Conservation (phyloP, 2,888 invertebrate species). For the Lypha dubia region DNA sequence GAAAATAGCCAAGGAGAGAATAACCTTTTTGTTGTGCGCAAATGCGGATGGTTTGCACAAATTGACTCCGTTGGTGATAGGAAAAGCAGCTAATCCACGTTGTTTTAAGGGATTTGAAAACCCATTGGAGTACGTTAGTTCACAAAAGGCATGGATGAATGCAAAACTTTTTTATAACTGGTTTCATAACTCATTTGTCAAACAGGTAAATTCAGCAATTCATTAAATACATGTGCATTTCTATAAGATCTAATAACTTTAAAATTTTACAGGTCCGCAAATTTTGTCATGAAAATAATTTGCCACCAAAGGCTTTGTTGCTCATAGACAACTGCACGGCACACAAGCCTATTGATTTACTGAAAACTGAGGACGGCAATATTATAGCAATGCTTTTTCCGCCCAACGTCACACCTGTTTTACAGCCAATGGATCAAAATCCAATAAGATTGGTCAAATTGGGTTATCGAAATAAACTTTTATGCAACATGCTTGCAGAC, state of each 20-base stretch:
- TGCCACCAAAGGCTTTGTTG: background rate
- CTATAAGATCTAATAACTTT: conserved; percentile 1
- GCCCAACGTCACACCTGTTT: conserved; percentile 33
- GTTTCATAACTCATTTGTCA: conserved; percentile 10
- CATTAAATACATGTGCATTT: background rate
- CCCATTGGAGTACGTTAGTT: conserved; percentile 15
- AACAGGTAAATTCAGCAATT: conserved; percentile 16
- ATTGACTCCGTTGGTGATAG: conserved; percentile 50
- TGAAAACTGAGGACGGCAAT: conserved; percentile 15
- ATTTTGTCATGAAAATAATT: conserved; percentile 10
- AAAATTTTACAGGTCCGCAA: conserved; percentile 5
- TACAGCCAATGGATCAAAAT: background rate
- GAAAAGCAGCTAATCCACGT: conserved; percentile 48
- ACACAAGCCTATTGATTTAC: conserved; percentile 6
- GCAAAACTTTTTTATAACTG: conserved; percentile 18
- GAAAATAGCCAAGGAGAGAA: conserved; percentile 57
- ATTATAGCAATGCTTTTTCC: conserved; percentile 18
- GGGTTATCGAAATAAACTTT: too few species aligned
- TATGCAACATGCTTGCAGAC: too few species aligned
- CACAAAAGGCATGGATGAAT: background rate
- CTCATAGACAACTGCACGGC: background rate
- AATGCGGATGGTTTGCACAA: conserved; percentile 41
- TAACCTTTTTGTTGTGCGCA: conserved; percentile 30
- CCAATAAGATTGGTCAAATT: conserved; percentile 27
- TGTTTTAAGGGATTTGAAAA: conserved; percentile 35